Evolutionary conservation across 2,797 vertebrate species (phyloP).

Genomic region (Masticophis lateralis): DNA sequence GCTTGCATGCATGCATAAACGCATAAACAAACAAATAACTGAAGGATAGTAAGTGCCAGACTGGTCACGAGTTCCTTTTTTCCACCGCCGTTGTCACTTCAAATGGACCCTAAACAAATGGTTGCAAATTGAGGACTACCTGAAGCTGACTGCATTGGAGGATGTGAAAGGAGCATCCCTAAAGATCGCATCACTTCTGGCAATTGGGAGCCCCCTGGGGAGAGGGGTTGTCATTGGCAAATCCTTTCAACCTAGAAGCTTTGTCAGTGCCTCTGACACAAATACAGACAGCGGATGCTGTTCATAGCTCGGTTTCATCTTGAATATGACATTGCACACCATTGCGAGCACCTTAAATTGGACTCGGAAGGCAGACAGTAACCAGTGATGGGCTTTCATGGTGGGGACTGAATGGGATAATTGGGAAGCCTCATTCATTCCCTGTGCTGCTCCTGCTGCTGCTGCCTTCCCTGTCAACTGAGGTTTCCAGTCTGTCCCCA

Average conservation of each 20-base stretch:
- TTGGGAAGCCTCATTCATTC: background rate
- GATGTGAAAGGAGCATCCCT: background rate
- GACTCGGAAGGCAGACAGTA: background rate
- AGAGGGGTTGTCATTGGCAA: background rate
- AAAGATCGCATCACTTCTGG: background rate
- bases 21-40: no score
- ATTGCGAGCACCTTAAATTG: background rate
- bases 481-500: background rate
- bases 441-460: background rate
- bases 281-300: background rate
- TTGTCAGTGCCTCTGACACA: background rate
- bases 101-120: no score
- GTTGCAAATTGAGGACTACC: no score
- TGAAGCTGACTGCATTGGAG: no score
- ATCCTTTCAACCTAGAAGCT: background rate
- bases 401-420: background rate
- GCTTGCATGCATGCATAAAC: no score
- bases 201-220: no score
- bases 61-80: no score
- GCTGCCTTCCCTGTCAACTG: background rate
- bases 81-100: no score
- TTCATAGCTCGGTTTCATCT: background rate
- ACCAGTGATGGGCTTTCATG: background rate
- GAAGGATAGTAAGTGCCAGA: no score
- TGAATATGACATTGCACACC: background rate